Conservation (phyloP, 2,797 vertebrate genomes). For the Pseudochromis fuscus region DNA sequence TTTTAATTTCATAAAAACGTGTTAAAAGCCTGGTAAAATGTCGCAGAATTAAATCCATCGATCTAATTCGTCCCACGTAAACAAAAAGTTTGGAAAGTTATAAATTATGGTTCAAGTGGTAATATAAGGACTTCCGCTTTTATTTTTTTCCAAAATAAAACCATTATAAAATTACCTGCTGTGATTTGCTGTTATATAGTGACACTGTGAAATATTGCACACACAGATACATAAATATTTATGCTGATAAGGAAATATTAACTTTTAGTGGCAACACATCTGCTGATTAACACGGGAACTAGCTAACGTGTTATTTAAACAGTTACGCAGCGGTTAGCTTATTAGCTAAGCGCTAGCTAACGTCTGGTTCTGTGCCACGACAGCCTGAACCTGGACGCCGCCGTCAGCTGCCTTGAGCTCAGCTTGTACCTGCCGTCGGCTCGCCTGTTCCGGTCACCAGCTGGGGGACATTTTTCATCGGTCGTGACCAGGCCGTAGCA, state of each 20-base stretch:
- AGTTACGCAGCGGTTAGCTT: constrained; percentile 44
- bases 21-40: too few relatives aligned
- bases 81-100: background rate
- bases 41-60: too few relatives aligned
- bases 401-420: constrained; percentile 66
- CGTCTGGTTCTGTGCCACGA: constrained; percentile 64
- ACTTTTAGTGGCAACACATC: background rate
- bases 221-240: too few relatives aligned
- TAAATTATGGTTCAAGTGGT: background rate
- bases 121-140: constrained; percentile 29
- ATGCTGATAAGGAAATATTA: background rate
- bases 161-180: background rate
- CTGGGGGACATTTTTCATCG: constrained; percentile 42
- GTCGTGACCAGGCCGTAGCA: constrained; percentile 76
- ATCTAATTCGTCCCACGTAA: too few relatives aligned
- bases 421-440: constrained; percentile 45
- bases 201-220: background rate
- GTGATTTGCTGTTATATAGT: background rate
- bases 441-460: constrained; percentile 35
- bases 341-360: constrained; percentile 47
- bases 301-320: background rate
- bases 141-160: constrained; percentile 58
- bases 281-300: constrained; percentile 16
- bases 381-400: constrained; percentile 46
- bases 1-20: too few relatives aligned